Base-by-base conservation (phyloP, 2,797 vertebrate genomes). In the Microctenopoma lineatum region DNA sequence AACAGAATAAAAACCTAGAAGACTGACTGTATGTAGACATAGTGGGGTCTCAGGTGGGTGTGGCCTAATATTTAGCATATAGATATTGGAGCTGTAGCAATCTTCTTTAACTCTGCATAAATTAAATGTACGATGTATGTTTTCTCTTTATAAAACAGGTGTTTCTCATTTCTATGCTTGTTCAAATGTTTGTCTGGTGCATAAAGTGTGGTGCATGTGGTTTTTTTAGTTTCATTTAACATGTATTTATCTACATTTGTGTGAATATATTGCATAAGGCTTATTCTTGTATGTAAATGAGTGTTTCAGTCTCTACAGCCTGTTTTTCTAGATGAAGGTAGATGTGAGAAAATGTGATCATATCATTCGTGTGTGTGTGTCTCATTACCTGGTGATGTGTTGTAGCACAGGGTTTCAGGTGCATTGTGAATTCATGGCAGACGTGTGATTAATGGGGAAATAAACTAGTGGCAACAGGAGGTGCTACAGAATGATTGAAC, bases 391-490 rank as follows among this genome's bases (percentile, higher is more conserved):
- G 54, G 51, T 54, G 55, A 50, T 44, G 42, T 64, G 70, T 48
- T 70, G n/a, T 77, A 78, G 56, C 16, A 38, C 21, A 5, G 5
- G 44, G 61, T 76, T 70, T 54, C 46, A 59, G 71, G 39, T 75
- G 75, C 48, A 26, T 16, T 4, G 64, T 63, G 70, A 79, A 80
- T 81, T 77, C 45, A 61, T 72, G 82, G 74, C 45, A 52, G 59
- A 69, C 51, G 26, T 11, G 41, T 75, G 82, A 89, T 86, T 87
- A 83, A 89, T 79, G 73, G 68, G 57, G 42, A 80, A 76, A 76
- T 21, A 62, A 62, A 64, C 4, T 36, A 14, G 48, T 15, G 70
- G 67, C 84, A 71, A 65, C 80, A 67, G 65, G 75, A 70, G 62
- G 66, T 59, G 29, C 10, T 15, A 9, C 52, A 45, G 36, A 67